phyloP scores from a whole-genome alignment of 2,888 invertebrate species.

The Drosophila greeni region DNA sequence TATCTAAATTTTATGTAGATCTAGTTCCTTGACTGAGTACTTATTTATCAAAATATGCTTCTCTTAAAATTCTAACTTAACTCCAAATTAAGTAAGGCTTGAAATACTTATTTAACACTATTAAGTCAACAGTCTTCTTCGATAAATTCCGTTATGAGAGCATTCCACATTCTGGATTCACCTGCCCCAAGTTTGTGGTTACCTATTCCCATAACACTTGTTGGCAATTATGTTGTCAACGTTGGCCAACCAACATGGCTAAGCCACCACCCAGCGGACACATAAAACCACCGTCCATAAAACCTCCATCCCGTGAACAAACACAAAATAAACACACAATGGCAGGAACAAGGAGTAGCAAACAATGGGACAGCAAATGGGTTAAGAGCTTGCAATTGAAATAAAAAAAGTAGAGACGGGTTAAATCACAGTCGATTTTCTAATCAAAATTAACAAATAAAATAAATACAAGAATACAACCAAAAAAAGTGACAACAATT shows the following conservation, averaged over 20 bases:
- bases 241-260: constrained; percentile 51
- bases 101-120: not conserved
- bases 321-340: constrained; percentile 41
- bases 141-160: not conserved
- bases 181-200: not conserved
- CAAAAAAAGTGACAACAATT: constrained; percentile 3
- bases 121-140: not conserved
- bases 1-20: too few species aligned
- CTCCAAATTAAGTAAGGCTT: too few species aligned
- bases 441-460: constrained; percentile 48
- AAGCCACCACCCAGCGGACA: constrained; percentile 48
- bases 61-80: too few species aligned
- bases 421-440: constrained; percentile 48
- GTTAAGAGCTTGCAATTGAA: constrained; percentile 45
- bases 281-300: constrained; percentile 47
- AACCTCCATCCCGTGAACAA: constrained; percentile 4
- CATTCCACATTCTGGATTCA: not conserved
- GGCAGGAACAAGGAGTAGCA: constrained; percentile 8
- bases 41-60: too few species aligned
- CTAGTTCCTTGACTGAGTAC: too few species aligned
- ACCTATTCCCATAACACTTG: constrained; percentile 14
- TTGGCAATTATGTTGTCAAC: constrained; percentile 56
- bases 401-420: constrained; percentile 19
- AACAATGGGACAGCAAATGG: constrained; percentile 37
- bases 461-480: not conserved